Evolutionary conservation across 2,888 invertebrate genomes (phyloP), one percentile per base, ranked within the genome.

Genomic region (Leptopilina myrica): DNA sequence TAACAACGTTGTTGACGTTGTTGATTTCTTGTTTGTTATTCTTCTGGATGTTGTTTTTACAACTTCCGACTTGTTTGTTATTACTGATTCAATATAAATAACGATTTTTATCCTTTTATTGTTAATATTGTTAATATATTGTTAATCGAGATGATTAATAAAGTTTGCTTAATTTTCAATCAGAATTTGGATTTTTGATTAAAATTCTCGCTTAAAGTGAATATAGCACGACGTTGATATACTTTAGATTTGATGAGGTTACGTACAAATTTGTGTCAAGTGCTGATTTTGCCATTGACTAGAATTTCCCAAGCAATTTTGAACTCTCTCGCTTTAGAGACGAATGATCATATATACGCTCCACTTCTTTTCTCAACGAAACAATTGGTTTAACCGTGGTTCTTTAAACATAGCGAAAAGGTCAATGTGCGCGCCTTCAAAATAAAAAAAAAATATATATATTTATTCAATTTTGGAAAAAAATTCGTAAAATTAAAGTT

Each of bases 271-370:
- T 80, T 65, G 80, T 83, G 84, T 83, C 84, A 82, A 84, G 81
- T 81, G 80, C 80, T 80, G 76, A 78, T 78, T 79, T 80, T 66
- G 79, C 76, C 81, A 84, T 83, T 81, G 84, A 83, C 79, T 81
- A 59, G 66, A 82, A 82, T 83, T 78, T 78, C 46, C 40, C 53
- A 20, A 53, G 75, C 76, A 79, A 64, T 81, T 81, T 80, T 64
- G 77, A 78, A 76, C 78, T 79, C 76, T 79, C 76, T 64, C 78
- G 76, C 80, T 80, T 64, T 78, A 79, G 43, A 81, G 80, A 75
- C 77, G 43, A 43, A 64, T 59, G 66, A 46, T 80, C 78, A 73
- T 77, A 76, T 77, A 76, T 53, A 69, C 80, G 82, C 83, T 83
- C 82, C 80, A 83, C 80, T 82, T 82, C 64, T 83, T 73, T 76